phyloP scores from a whole-genome alignment of 2,888 invertebrate genomes.

The Polymixis flavicincta region DNA sequence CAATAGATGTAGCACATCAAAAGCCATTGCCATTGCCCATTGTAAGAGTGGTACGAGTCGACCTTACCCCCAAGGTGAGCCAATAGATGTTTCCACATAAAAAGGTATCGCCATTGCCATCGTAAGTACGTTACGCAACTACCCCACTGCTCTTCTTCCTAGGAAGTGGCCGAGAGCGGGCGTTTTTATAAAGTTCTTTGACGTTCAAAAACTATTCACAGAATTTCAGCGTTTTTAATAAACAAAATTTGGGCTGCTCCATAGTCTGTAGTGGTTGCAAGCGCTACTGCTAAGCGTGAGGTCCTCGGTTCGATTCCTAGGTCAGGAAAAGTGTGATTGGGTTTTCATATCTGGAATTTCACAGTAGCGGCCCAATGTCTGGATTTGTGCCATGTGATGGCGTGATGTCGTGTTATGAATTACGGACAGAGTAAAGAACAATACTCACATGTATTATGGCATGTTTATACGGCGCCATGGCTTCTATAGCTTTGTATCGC shows the following conservation, averaged over 20 bases:
- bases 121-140: too few species aligned
- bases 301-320: too few species aligned
- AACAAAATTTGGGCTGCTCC: not conserved
- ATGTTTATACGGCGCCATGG: slow-evolving; percentile 69
- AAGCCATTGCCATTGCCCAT: not conserved
- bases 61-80: too few species aligned
- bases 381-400: too few species aligned
- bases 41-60: too few species aligned
- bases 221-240: not conserved
- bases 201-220: not conserved
- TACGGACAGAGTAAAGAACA: not conserved
- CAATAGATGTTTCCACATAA: too few species aligned
- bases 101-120: too few species aligned
- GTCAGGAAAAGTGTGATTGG: too few species aligned
- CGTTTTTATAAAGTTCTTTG: not conserved
- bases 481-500: slow-evolving; percentile 78
- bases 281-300: too few species aligned
- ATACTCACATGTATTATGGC: slow-evolving; percentile 81
- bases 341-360: too few species aligned
- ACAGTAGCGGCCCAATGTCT: too few species aligned
- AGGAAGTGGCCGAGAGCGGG: not conserved
- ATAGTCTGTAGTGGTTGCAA: too few species aligned
- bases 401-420: not conserved
- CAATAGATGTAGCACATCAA: not conserved
- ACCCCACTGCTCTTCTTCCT: not conserved